Evolutionary conservation across 2,888 invertebrate genomes (phyloP).

Genomic region (Endomychus coccineus): DNA sequence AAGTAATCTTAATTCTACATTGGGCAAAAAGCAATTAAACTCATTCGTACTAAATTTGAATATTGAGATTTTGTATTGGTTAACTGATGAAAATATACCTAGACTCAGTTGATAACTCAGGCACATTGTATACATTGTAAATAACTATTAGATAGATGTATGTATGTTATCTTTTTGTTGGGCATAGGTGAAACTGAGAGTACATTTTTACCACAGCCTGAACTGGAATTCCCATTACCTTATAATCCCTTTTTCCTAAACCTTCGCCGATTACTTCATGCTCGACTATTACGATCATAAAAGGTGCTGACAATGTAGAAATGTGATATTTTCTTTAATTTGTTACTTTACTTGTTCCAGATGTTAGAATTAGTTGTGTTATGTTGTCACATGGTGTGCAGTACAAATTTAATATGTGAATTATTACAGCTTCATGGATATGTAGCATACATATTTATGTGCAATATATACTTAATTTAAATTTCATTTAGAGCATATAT

Average conservation of each 20-base stretch:
- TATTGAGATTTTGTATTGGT: too few species aligned
- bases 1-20: too few species aligned
- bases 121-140: constrained; percentile 17
- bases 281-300: constrained; percentile 29
- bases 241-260: background rate
- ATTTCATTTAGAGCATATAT: constrained; percentile 19
- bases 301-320: constrained; percentile 42
- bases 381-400: constrained; percentile 40
- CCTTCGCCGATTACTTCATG: too few species aligned
- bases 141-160: constrained; percentile 30
- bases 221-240: too few species aligned
- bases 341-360: constrained; percentile 40
- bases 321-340: constrained; percentile 43
- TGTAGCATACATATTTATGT: constrained; percentile 41
- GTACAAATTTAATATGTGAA: constrained; percentile 39
- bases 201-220: constrained; percentile 5
- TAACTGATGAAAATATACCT: too few species aligned
- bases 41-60: too few species aligned
- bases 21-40: too few species aligned
- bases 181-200: constrained; percentile 30
- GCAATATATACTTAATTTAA: constrained; percentile 39
- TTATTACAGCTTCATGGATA: constrained; percentile 37
- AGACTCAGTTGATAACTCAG: too few species aligned
- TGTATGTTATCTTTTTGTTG: constrained; percentile 33
- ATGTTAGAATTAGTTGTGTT: constrained; percentile 37